These are phyloP conservation scores for Rhabdomys dilectus DNA, from an alignment of 2,113 vertebrate species.

Conservation along the genomic window DNA sequence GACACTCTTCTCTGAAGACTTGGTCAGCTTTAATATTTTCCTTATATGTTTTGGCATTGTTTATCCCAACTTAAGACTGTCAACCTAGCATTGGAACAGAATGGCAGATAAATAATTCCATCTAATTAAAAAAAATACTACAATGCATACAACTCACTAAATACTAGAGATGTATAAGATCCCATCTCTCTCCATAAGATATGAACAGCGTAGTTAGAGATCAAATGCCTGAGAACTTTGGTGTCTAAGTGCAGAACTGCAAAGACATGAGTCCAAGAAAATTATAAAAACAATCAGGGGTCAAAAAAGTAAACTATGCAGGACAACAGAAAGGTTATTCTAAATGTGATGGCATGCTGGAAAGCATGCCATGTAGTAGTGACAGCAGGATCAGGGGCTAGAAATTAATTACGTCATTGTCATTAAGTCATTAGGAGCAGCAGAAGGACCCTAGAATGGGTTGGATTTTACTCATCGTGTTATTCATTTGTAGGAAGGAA, in stretches of 20 bases:
- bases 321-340: not conserved
- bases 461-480: not conserved
- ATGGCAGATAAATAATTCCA: conserved; percentile 53
- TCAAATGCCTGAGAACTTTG: conserved; percentile 26
- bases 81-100: conserved; percentile 21
- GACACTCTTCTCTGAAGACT: conserved; percentile 44
- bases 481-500: not conserved
- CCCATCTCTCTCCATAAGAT: conserved; percentile 4
- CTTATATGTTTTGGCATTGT: conserved; percentile 47
- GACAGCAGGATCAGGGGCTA: not conserved
- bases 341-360: not conserved
- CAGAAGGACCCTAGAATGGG: not conserved
- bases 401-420: not conserved
- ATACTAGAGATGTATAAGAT: not conserved
- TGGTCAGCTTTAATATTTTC: conserved; percentile 67
- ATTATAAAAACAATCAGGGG: not conserved
- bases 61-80: conserved; percentile 46
- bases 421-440: conserved; percentile 12
- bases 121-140: conserved; percentile 24
- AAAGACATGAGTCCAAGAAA: conserved; percentile 50
- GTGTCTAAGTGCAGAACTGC: not conserved
- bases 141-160: conserved; percentile 15
- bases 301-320: not conserved
- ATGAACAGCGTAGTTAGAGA: conserved; percentile 41
- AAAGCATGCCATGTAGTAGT: not conserved